Conservation (phyloP, 2,888 invertebrate species). For the Psylliodes chrysocephalus region DNA sequence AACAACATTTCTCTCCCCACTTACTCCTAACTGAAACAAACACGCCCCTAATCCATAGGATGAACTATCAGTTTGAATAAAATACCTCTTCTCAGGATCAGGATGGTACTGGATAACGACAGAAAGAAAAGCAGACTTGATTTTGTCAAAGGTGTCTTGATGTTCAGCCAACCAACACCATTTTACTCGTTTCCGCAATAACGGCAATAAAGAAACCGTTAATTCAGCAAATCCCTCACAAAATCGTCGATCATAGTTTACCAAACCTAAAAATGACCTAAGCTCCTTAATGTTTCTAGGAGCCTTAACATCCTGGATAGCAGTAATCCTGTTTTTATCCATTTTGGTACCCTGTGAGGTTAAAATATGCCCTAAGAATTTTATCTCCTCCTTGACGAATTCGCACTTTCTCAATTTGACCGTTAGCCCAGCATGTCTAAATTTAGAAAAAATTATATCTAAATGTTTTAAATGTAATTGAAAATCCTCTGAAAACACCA, state of each 20-base stretch:
- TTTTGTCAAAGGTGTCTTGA: constrained; percentile 3
- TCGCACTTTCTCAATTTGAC: too few species aligned
- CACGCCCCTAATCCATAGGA: constrained; percentile 22
- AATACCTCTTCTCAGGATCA: constrained; percentile 6
- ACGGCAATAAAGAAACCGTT: background rate
- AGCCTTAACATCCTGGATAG: constrained; percentile 22
- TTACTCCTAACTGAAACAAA: constrained; percentile 14
- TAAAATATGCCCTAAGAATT: constrained; percentile 29
- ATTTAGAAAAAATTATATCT: too few species aligned
- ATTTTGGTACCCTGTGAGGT: constrained; percentile 12
- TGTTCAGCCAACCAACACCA: constrained; percentile 21
- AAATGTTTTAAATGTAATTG: too few species aligned
- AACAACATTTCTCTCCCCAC: background rate
- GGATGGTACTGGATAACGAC: constrained; percentile 11
- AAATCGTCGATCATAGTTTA: constrained; percentile 20
- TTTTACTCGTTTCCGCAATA: background rate
- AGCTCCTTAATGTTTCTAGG: constrained; percentile 15
- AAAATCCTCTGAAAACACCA: too few species aligned
- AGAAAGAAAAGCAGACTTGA: constrained; percentile 15
- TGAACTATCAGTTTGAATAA: constrained; percentile 18
- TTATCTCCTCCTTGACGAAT: constrained; percentile 9
- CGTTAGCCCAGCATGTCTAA: too few species aligned
- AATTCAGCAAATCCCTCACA: background rate
- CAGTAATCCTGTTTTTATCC: constrained; percentile 14
- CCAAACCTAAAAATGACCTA: constrained; percentile 25